phyloP scores from a whole-genome alignment of 2,797 vertebrate species.

The Champsocephalus esox region DNA sequence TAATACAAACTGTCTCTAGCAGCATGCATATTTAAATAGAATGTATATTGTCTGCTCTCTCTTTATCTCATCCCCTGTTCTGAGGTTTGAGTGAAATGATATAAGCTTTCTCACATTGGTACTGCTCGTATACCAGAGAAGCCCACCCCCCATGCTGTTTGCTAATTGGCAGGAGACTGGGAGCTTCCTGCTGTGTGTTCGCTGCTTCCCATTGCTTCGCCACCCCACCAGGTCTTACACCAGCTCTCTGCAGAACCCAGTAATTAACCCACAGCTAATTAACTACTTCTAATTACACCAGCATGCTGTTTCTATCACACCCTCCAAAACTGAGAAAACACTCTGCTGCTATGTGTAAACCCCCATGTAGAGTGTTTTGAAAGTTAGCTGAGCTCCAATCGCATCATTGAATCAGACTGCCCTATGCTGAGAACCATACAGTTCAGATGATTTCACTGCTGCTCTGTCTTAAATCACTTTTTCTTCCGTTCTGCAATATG shows the following conservation, averaged over 20 bases:
- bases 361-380: constrained; percentile 64
- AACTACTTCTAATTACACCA: constrained; percentile 99
- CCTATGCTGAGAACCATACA: constrained; percentile 36
- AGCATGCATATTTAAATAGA: constrained; percentile 65
- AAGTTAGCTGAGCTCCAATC: constrained; percentile 58
- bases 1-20: constrained; percentile 54
- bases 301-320: constrained; percentile 92
- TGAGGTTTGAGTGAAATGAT: constrained; percentile 66
- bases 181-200: constrained; percentile 87
- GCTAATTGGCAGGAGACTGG: constrained; percentile 88
- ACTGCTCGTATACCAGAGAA: constrained; percentile 83
- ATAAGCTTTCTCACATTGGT: constrained; percentile 81
- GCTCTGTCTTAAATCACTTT: constrained; percentile 59
- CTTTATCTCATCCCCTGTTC: constrained; percentile 40
- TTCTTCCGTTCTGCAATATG: constrained; percentile 62
- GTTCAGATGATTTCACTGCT: constrained; percentile 36
- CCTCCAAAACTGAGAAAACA: constrained; percentile 88
- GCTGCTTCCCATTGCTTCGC: constrained; percentile 81
- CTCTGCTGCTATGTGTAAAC: constrained; percentile 64
- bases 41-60: constrained; percentile 48
- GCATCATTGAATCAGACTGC: constrained; percentile 59
- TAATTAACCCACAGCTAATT: constrained; percentile 99
- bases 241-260: constrained; percentile 86
- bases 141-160: constrained; percentile 72
- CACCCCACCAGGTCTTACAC: constrained; percentile 82